A percentile compares a stretch with the other conserved stretches of the same genome.
Evolutionary conservation across 2,888 invertebrate species (phyloP).

Genomic region (Noctua fimbriata): DNA sequence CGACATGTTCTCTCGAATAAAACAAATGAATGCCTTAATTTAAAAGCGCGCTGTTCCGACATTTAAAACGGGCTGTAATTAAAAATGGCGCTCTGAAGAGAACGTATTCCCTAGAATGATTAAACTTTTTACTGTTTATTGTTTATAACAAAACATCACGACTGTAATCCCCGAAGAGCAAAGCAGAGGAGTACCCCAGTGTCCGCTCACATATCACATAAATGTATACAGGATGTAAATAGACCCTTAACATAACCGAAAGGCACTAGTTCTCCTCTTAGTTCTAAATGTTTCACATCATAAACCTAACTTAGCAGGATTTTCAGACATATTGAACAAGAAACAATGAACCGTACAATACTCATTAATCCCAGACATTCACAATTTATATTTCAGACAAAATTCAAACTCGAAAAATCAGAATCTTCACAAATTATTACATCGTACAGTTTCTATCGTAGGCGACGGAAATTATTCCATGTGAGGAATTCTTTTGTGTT

Average conservation of each 20-base stretch:
- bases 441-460: neutral
- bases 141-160: neutral
- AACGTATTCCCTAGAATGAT: neutral
- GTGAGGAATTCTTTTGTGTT: constrained; percentile 26
- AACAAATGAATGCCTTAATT: constrained; percentile 23
- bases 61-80: constrained; percentile 7
- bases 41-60: neutral
- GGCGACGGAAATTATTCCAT: constrained; percentile 17
- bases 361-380: constrained; percentile 9
- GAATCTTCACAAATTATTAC: neutral
- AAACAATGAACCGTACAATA: neutral
- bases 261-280: too few relatives aligned
- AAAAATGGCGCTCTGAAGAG: neutral
- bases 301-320: neutral
- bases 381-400: neutral
- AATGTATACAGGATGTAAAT: too few relatives aligned
- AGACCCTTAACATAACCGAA: too few relatives aligned
- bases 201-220: neutral
- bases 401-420: neutral
- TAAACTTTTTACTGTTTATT: neutral
- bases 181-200: neutral
- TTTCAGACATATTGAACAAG: neutral
- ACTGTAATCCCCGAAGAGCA: neutral
- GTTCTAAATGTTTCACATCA: too few relatives aligned
- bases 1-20: neutral